Conservation (phyloP, 2,888 invertebrate species). For the Oscheius sp. region DNA sequence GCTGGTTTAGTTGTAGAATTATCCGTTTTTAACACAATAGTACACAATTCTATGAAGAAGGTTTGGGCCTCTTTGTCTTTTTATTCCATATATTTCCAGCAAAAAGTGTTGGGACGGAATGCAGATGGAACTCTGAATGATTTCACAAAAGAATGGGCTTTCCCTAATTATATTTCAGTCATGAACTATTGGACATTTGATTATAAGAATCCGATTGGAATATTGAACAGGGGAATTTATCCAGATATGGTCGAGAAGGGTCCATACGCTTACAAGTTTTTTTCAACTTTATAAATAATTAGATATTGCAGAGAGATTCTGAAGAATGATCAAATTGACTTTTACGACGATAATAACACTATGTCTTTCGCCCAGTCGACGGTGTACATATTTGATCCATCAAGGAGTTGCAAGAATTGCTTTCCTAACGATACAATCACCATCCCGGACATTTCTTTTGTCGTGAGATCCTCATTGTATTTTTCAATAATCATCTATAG, state of each 20-base stretch:
- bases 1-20: slow-evolving; percentile 56
- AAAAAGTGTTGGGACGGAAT: slow-evolving; percentile 52
- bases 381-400: slow-evolving; percentile 48
- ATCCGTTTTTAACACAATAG: slow-evolving; percentile 44
- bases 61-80: slow-evolving; percentile 31
- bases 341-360: slow-evolving; percentile 38
- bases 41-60: slow-evolving; percentile 44
- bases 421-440: slow-evolving; percentile 53
- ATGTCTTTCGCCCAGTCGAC: slow-evolving; percentile 49
- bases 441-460: slow-evolving; percentile 55
- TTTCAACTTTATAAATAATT: not conserved
- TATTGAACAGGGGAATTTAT: slow-evolving; percentile 54
- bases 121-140: slow-evolving; percentile 53
- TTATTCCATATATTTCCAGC: slow-evolving; percentile 34
- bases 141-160: slow-evolving; percentile 49
- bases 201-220: slow-evolving; percentile 56
- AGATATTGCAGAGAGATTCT: slow-evolving; percentile 38
- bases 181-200: slow-evolving; percentile 55
- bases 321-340: slow-evolving; percentile 41
- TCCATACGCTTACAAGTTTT: slow-evolving; percentile 59
- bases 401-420: slow-evolving; percentile 50
- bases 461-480: slow-evolving; percentile 14
- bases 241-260: slow-evolving; percentile 59
- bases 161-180: slow-evolving; percentile 42
- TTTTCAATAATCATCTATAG: not conserved